Evolutionary conservation across 64 coral and sea anemone species (phyloP), one percentile per base, ranked within the genome.

Genomic region (Astreopora myriophthalma): DNA sequence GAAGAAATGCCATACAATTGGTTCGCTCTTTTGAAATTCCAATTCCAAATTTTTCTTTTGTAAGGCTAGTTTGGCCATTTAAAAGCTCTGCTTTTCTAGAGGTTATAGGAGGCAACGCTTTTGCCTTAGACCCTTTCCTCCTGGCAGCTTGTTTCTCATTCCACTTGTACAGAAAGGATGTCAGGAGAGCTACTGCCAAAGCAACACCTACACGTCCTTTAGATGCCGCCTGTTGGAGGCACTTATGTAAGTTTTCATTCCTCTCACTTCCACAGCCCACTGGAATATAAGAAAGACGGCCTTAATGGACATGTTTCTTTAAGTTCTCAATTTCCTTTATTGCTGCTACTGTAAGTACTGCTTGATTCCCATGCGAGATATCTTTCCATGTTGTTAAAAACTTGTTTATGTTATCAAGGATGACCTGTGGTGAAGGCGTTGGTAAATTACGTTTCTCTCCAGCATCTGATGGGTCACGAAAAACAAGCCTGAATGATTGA

Each of bases 211-310:
- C 72, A 22, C 91, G 83, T 10, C 22, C 57, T 80, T 78, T 93
- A 70, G 36, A 29, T 13, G 73, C 84, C 34, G 55, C 28, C 31
- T 70, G 33, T 67, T 71, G 71, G 33, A 93, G 0, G 16, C 58
- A 79, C 73, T 88, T 88, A 22, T 93, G 91, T 8, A 87, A 26
- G 36, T 87, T 87, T 79, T 93, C 74, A 86, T 93, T 87, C 28
- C 91, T 14, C 31, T 81, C 84, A 31, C 52, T 87, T 10, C 91
- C 83, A 57, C 91, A 87, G 12, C 84, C 55, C 17, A 64, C 35
- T 22, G 91, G 85, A 37, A 90, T 69, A 85, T 84, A 5, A 25
- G 87, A 94, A 42, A 94, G 51, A 64, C 93, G 85, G 13, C 93
- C 93, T 39, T 89, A 77, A 44, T 27, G 19, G 2, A 89, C 49